Conservation (phyloP, 1,140 invertebrate genomes). For the Drosophila bipectinata region DNA sequence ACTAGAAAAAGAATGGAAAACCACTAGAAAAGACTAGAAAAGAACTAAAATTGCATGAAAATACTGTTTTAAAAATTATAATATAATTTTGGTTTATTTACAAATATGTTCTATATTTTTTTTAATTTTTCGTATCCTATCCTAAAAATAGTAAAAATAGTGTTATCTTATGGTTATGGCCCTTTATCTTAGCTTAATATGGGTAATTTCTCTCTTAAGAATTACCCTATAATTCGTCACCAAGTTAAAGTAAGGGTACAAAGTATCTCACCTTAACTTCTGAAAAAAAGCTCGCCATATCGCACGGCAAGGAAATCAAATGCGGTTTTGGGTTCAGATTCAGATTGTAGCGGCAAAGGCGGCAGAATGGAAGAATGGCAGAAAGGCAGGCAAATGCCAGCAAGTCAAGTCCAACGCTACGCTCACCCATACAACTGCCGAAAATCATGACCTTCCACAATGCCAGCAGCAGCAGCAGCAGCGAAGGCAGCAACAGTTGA, state of each 20-base stretch:
- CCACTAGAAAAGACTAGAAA: too few relatives aligned
- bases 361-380: constrained; percentile 18
- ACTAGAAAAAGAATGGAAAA: too few relatives aligned
- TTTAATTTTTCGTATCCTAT: too few relatives aligned
- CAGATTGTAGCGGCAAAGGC: constrained; percentile 31
- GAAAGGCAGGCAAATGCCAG: constrained; percentile 62
- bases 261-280: background rate
- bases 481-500: constrained; percentile 55
- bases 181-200: too few relatives aligned
- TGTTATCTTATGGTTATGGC: too few relatives aligned
- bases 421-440: constrained; percentile 48
- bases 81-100: too few relatives aligned
- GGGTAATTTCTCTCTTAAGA: too few relatives aligned
- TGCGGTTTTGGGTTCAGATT: constrained; percentile 43
- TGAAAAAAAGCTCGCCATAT: constrained; percentile 6
- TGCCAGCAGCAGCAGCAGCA: constrained; percentile 71
- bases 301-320: constrained; percentile 53
- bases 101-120: too few relatives aligned
- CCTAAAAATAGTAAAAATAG: too few relatives aligned
- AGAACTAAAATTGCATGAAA: too few relatives aligned
- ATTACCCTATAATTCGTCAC: too few relatives aligned
- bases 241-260: background rate
- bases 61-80: too few relatives aligned
- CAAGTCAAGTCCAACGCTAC: constrained; percentile 53
- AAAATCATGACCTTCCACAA: constrained; percentile 84